A percentile compares a stretch with the other conserved stretches of the same genome.
Evolutionary conservation across 1,140 invertebrate species (phyloP).

Genomic region (Tenebrio molitor): DNA sequence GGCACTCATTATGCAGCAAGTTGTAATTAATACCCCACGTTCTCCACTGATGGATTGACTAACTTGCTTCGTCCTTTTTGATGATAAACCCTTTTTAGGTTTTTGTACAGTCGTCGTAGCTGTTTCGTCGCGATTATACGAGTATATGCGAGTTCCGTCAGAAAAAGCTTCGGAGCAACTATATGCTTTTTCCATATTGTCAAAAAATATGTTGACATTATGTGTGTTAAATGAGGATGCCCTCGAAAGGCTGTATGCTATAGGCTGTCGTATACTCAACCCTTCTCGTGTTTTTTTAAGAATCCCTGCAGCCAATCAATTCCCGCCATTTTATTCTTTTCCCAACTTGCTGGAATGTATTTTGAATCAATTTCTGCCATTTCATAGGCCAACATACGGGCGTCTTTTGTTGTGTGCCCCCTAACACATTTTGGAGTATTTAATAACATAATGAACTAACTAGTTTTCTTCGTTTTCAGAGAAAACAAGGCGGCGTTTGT

Average conservation of each 20-base stretch:
- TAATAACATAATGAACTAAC: neutral
- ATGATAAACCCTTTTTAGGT: neutral
- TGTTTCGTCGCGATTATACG: neutral
- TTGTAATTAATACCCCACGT: neutral
- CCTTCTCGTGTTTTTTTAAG: neutral
- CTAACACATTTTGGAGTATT: conserved; percentile 32
- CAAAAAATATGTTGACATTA: neutral
- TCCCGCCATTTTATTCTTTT: neutral
- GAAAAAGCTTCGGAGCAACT: neutral
- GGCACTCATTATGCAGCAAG: neutral
- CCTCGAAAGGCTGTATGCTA: neutral
- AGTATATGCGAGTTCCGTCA: neutral
- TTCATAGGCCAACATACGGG: neutral
- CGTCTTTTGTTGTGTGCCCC: conserved; percentile 14
- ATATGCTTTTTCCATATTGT: neutral
- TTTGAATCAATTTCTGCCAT: neutral
- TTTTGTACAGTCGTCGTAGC: neutral
- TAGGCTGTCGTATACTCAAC: neutral
- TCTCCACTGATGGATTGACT: neutral
- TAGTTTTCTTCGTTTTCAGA: neutral
- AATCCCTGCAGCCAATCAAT: neutral
- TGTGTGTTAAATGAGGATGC: neutral
- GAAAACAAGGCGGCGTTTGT: too few relatives aligned
- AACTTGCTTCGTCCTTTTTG: neutral
- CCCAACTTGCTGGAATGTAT: neutral